Evolutionary conservation across 1,140 invertebrate genomes (phyloP), one percentile per base, ranked within the genome.

Genomic region (Drosophila bocki): DNA sequence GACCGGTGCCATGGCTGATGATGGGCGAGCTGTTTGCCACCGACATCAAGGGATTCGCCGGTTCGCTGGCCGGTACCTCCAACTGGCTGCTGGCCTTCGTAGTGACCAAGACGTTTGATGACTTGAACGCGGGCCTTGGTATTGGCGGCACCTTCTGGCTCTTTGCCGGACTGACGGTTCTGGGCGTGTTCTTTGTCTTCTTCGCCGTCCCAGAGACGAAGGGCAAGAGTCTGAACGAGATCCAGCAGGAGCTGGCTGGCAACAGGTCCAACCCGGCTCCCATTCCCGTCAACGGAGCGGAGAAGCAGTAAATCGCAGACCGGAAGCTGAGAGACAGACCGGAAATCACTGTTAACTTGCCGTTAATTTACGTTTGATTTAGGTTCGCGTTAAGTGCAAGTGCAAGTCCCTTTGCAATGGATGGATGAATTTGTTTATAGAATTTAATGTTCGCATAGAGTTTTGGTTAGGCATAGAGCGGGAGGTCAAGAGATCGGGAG

Each of bases 171-270:
- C 93, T 97, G 50, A 96, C 96, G 59, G 91, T 95, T 0, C 3
- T 97, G 12, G 96, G 96, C 8, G 94, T 95, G 35, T 56, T 96
- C 4, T 97, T 98, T 75, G 95, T 97, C n/a, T 95, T 95, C 74
- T 94, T 96, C 48, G 91, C 97, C 17, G 95, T 98, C 7, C 97
- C 97, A 0, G 98, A 99, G 93, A 99, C 98, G 0, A 98, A 98
- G 93, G 97, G 97, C 11, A 97, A 97, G 92, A 95, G 95, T 42
- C 93, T 98, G 6, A 96, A 98, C 57, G 96, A 98, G 93, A 97
- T 99, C 82, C 96, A 96, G 92, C 82, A 93, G 5, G 93, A 95
- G 78, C 91, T 97, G 15, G 93, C 91, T 22, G 91, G 93, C n/a
- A 86, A 92, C 19, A 64, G 85, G 15, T 19, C 32, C 54, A 74